Base-by-base conservation (phyloP, 2,113 vertebrate species). In the Pantherophis guttatus region DNA sequence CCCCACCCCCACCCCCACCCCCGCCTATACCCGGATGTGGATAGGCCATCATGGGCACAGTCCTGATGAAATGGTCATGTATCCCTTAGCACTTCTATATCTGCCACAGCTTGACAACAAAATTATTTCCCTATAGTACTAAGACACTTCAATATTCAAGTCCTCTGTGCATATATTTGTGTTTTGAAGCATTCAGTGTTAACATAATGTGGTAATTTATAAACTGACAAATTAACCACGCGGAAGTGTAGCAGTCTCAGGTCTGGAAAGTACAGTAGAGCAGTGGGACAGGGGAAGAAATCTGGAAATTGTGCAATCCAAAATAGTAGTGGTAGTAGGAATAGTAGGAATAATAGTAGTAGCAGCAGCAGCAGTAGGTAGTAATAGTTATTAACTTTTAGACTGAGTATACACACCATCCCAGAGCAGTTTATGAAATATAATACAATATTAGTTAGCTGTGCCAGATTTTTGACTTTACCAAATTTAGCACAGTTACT, bases 111-210 rank as follows among this genome's bases (percentile, higher is more conserved):
- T 98, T 98, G 98, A 98, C 98, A 98, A 98, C 97, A 97, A 97
- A 98, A 98, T 98, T 98, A 98, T 98, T 98, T 98, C 98, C 98
- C 98, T 97, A 91, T 97, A 98, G 98, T 97, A 97, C 97, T 97
- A 97, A 98, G 98, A 95, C 95, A 98, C 96, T 98, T 98, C 96
- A 97, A 97, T 98, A 98, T 96, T 98, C 97, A 97, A 97, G 96
- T 94, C 96, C 97, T 97, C 97, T 97, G 97, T 97, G 97, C 97
- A 97, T 97, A 97, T 97, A 98, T 97, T 98, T 98, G 97, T 98
- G 97, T 98, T 98, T 97, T 97, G 97, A 98, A 97, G 97, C 97
- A 97, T 97, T 97, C 97, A 96, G 93, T 19, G 33, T 97, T 98
- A 98, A 97, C 88, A 57, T 98, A 98, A 98, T 97, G 96, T 97